phyloP scores from a whole-genome alignment of 2,113 vertebrate genomes.

The Seriola rivoliana region DNA sequence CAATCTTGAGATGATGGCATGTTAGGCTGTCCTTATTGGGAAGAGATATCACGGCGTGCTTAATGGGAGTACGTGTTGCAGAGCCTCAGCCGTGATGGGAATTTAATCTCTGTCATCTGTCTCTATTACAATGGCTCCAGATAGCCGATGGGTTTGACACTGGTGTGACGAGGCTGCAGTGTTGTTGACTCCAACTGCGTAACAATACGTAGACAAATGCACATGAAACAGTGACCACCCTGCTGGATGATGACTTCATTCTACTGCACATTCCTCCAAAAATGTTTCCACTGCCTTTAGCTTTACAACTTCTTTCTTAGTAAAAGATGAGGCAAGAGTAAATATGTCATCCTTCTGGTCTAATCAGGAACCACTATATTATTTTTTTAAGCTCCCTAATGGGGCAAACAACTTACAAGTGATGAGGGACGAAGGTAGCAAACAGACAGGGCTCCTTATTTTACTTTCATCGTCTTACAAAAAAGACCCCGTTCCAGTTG shows the following conservation, averaged over 20 bases:
- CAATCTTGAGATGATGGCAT: conserved; percentile 56
- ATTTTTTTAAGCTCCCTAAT: neutral
- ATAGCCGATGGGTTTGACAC: conserved; percentile 22
- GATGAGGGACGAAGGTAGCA: neutral
- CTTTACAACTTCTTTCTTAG: neutral
- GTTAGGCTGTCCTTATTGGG: conserved; percentile 50
- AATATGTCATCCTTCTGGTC: neutral
- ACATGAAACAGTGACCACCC: neutral
- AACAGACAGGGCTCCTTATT: neutral
- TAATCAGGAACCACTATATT: neutral
- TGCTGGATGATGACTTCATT: neutral
- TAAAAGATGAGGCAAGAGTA: neutral
- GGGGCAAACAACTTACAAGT: neutral
- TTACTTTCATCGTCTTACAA: neutral
- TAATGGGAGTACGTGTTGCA: conserved; percentile 46
- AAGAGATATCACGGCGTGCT: conserved; percentile 48
- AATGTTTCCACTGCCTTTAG: neutral
- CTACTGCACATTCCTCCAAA: neutral
- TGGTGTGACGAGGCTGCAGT: neutral
- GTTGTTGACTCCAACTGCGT: neutral
- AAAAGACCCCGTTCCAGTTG: no score
- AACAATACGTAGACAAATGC: neutral
- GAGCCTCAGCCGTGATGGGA: conserved; percentile 48
- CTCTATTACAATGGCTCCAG: conserved; percentile 68
- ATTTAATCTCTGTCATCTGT: conserved; percentile 69